phyloP scores from a whole-genome alignment of 1,140 invertebrate species.

The Capitella teleta region DNA sequence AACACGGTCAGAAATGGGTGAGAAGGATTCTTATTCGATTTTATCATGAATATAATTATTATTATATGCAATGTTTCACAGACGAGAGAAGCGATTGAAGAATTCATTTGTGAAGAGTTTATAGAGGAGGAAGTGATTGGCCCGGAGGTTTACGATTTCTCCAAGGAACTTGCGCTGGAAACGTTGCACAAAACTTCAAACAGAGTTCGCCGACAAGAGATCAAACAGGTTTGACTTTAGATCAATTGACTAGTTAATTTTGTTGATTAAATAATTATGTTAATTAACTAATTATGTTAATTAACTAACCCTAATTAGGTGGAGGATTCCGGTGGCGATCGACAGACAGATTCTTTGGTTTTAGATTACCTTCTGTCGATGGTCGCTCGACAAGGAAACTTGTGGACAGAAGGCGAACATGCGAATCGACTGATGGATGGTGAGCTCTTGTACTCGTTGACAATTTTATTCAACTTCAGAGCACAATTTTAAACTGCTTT shows the following conservation, averaged over 20 bases:
- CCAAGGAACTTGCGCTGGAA: conserved; percentile 21
- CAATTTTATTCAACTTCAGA: neutral
- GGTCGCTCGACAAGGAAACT: conserved; percentile 24
- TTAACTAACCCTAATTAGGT: conserved; percentile 17
- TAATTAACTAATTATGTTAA: neutral
- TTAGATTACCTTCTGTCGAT: conserved; percentile 24
- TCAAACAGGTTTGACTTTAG: conserved; percentile 18
- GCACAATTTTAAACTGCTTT: neutral
- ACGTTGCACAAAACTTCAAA: conserved; percentile 23
- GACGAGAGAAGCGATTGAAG: conserved; percentile 23
- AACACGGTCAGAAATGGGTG: no score
- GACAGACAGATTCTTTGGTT: conserved; percentile 22
- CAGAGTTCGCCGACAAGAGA: conserved; percentile 22
- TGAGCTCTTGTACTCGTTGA: conserved; percentile 9
- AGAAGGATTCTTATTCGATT: no score
- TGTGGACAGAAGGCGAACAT: conserved; percentile 27
- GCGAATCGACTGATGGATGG: conserved; percentile 26
- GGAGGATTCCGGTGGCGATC: conserved; percentile 18
- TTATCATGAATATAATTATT: no score
- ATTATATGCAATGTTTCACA: conserved; percentile 6
- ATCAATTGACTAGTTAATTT: neutral
- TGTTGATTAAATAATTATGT: neutral
- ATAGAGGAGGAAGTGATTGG: conserved; percentile 22
- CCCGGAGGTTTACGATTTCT: conserved; percentile 22
- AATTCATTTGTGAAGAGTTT: conserved; percentile 22